These are phyloP conservation scores for Rhorus exstirpatorius DNA, from an alignment of 2,888 invertebrate species.

Conservation along the genomic window DNA sequence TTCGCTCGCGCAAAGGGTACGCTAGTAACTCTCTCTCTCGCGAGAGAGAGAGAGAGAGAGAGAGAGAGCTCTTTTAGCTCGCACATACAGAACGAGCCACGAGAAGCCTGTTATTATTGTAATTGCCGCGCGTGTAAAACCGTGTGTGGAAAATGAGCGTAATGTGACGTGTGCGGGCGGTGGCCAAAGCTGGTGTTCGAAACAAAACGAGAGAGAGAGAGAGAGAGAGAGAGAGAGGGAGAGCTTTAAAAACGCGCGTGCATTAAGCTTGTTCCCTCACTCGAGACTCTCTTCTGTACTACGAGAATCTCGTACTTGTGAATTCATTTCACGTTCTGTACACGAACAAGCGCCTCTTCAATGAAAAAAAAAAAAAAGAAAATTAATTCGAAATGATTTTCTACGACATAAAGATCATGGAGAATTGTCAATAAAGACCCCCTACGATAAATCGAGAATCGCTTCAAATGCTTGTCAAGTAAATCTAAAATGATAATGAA, in stretches of 20 bases:
- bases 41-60: constrained; percentile 32
- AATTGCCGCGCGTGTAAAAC: constrained; percentile 84
- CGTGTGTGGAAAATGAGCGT: constrained; percentile 84
- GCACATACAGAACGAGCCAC: constrained; percentile 75
- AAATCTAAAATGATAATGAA: no score
- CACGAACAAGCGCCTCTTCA: constrained; percentile 1
- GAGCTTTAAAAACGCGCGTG: constrained; percentile 54
- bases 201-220: constrained; percentile 4
- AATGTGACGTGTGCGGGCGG: constrained; percentile 84
- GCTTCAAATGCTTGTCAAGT: no score
- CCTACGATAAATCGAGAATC: no score
- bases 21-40: constrained; percentile 33
- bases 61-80: constrained; percentile 57
- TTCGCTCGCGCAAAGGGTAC: constrained; percentile 66
- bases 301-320: constrained; percentile 48
- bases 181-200: constrained; percentile 46
- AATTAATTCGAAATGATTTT: neutral
- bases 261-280: constrained; percentile 52
- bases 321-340: constrained; percentile 26
- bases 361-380: neutral
- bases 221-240: neutral
- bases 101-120: constrained; percentile 85
- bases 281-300: constrained; percentile 26
- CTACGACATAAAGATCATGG: neutral
- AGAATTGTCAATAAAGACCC: no score